Evolutionary conservation across 2,797 vertebrate genomes (phyloP).

Genomic region (Spizella passerina): DNA sequence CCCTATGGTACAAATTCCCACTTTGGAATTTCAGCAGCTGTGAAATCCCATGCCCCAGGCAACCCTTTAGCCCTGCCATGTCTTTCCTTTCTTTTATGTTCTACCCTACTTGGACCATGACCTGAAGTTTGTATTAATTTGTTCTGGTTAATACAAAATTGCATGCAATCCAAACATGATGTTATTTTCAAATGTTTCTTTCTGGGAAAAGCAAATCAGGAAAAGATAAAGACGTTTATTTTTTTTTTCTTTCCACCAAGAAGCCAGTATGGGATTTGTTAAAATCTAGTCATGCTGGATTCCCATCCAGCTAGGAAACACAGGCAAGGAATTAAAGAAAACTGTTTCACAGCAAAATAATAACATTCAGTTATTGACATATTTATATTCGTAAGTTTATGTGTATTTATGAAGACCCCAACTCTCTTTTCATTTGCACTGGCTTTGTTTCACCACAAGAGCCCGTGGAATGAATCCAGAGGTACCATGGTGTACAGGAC

Average conservation of each 20-base stretch:
- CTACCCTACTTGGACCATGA: neutral
- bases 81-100: neutral
- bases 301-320: neutral
- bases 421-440: neutral
- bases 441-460: neutral
- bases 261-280: neutral
- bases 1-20: neutral
- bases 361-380: neutral
- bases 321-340: neutral
- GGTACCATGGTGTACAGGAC: neutral
- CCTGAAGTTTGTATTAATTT: constrained; percentile 29
- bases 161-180: neutral
- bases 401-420: neutral
- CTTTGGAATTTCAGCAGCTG: neutral
- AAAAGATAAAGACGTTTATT: neutral
- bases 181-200: neutral
- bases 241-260: neutral
- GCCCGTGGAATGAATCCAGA: neutral
- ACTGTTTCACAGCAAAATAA: neutral
- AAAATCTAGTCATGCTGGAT: neutral
- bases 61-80: neutral
- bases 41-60: neutral
- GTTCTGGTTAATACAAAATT: constrained; percentile 18
- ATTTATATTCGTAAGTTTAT: neutral
- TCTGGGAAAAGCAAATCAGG: neutral